Evolutionary conservation across 2,797 vertebrate genomes (phyloP).

Genomic region (Halcyon chelicuti): DNA sequence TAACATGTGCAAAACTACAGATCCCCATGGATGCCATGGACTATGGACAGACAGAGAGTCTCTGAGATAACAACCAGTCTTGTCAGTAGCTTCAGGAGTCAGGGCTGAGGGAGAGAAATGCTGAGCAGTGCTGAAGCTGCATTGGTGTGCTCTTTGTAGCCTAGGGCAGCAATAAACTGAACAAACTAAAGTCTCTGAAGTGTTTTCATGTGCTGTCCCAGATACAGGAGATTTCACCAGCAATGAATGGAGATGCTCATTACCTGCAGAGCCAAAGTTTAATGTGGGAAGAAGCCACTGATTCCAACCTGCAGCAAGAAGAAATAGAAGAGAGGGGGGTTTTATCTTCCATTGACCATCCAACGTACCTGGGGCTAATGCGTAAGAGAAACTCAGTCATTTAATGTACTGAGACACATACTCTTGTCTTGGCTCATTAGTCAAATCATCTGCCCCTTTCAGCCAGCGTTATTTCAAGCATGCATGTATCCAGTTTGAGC

Average conservation of each 20-base stretch:
- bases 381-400: neutral
- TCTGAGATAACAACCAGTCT: neutral
- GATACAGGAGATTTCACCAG: neutral
- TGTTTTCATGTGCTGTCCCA: neutral
- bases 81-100: neutral
- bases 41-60: neutral
- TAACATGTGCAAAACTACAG: fast-evolving
- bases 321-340: fast-evolving
- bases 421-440: neutral
- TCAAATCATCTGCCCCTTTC: neutral
- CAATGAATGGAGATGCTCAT: neutral
- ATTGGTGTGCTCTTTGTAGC: neutral
- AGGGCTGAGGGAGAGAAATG: neutral
- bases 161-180: neutral
- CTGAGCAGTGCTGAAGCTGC: neutral
- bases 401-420: neutral
- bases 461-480: neutral
- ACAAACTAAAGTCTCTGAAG: neutral
- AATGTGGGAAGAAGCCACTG: neutral
- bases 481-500: neutral
- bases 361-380: neutral
- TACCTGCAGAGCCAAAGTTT: neutral
- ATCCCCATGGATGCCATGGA: neutral
- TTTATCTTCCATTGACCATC: neutral
- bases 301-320: neutral